These are phyloP conservation scores for Coenobita brevimanus DNA, from an alignment of 1,140 invertebrate genomes.

Conservation along the genomic window DNA sequence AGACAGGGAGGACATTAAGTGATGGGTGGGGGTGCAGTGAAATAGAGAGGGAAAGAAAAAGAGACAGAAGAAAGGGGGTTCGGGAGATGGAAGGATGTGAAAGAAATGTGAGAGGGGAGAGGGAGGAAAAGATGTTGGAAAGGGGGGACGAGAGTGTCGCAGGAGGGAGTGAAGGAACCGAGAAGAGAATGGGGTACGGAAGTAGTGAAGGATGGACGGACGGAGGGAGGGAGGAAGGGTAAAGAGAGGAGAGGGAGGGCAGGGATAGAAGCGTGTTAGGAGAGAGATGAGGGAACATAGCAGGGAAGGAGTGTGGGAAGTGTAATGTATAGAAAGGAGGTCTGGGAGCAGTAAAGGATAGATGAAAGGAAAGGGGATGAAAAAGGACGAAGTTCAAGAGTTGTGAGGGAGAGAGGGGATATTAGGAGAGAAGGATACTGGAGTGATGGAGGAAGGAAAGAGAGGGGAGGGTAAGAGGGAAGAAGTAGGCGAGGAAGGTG, in stretches of 20 bases:
- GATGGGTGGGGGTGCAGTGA: not conserved
- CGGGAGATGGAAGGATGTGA: not conserved
- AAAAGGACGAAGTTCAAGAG: not conserved
- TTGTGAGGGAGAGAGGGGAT: no score
- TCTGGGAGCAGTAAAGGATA: not conserved
- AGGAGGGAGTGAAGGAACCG: slow-evolving; percentile 13
- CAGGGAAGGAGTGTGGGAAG: not conserved
- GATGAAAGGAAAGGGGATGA: not conserved
- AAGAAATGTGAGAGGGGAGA: not conserved
- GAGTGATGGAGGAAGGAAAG: not conserved
- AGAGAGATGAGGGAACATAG: not conserved
- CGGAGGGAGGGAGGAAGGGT: not conserved
- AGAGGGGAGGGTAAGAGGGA: not conserved
- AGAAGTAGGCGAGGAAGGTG: not conserved
- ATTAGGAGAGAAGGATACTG: no score
- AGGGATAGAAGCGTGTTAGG: not conserved
- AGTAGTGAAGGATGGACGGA: not conserved
- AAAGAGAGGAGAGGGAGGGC: not conserved
- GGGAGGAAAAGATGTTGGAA: no score
- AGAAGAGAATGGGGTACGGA: not conserved
- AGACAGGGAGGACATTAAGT: not conserved
- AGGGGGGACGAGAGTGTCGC: not conserved
- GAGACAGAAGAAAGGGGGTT: not conserved
- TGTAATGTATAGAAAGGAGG: not conserved
- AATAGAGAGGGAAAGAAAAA: not conserved